phyloP scores from a whole-genome alignment of 2,888 invertebrate genomes.

The Sceliomorpha sp. region DNA sequence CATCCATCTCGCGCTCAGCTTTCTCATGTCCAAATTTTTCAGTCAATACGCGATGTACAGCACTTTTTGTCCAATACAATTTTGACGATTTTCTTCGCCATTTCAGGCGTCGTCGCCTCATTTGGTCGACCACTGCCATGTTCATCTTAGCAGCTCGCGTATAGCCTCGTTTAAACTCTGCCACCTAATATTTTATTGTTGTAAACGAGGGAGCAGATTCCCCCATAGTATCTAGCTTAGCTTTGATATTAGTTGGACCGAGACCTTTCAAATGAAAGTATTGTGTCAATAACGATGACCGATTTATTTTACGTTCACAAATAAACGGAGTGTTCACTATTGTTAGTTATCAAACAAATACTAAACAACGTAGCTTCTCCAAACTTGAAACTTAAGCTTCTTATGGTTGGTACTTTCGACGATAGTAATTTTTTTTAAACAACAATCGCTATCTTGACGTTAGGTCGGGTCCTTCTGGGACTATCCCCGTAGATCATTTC shows the following conservation, averaged over 20 bases:
- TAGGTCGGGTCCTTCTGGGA: too few species aligned
- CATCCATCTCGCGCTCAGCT: too few species aligned
- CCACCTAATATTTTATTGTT: too few species aligned
- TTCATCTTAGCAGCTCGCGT: constrained; percentile 50
- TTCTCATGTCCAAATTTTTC: constrained; percentile 17
- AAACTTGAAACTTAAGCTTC: constrained; percentile 6
- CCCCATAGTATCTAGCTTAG: too few species aligned
- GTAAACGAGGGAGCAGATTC: too few species aligned
- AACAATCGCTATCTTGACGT: not conserved
- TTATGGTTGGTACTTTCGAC: constrained; percentile 2
- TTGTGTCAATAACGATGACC: too few species aligned
- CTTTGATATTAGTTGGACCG: too few species aligned
- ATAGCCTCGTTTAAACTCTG: constrained; percentile 51
- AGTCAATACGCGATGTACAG: constrained; percentile 8
- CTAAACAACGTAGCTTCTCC: not conserved
- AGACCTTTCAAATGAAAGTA: too few species aligned
- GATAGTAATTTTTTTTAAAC: not conserved
- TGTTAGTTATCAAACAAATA: too few species aligned
- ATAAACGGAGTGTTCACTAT: too few species aligned
- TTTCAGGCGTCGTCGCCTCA: constrained; percentile 28
- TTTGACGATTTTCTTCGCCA: constrained; percentile 1
- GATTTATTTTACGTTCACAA: too few species aligned
- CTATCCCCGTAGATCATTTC: too few species aligned
- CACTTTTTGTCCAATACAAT: constrained; percentile 7
- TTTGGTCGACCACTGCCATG: constrained; percentile 53